Evolutionary conservation across 2,113 vertebrate genomes (phyloP).

Genomic region (Struthidea cinerea): DNA sequence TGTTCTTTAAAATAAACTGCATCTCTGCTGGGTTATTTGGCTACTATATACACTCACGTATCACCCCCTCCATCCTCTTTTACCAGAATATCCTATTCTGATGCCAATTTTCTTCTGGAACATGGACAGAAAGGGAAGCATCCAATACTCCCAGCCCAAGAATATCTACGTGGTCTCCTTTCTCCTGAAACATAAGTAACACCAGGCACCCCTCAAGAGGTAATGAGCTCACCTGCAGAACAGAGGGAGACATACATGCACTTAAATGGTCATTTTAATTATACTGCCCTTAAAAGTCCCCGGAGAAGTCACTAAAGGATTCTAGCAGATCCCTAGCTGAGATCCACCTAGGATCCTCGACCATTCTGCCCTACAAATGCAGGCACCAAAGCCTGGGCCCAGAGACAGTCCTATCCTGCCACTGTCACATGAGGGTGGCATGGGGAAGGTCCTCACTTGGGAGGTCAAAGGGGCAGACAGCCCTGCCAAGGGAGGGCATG

Average conservation of each 20-base stretch:
- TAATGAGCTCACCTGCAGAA: neutral
- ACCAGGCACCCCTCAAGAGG: neutral
- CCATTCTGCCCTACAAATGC: neutral
- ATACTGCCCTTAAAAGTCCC: neutral
- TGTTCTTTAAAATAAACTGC: neutral
- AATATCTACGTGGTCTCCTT: neutral
- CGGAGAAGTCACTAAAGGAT: neutral
- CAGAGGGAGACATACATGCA: neutral
- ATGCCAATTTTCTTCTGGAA: neutral
- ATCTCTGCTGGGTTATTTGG: neutral
- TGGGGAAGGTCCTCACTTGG: neutral
- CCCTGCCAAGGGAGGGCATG: rapidly evolving
- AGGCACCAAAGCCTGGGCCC: neutral
- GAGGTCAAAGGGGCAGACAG: neutral
- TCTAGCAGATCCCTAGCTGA: neutral
- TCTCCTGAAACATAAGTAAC: neutral
- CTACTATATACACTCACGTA: neutral
- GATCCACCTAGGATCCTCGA: neutral
- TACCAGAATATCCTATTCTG: neutral
- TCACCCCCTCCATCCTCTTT: neutral
- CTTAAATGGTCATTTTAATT: neutral
- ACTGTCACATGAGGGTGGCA: rapidly evolving
- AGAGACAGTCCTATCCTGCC: neutral
- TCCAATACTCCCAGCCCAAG: neutral
- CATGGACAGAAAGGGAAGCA: neutral